Conservation (phyloP, 2,113 vertebrate species). For the Psittacula cyanocephala region DNA sequence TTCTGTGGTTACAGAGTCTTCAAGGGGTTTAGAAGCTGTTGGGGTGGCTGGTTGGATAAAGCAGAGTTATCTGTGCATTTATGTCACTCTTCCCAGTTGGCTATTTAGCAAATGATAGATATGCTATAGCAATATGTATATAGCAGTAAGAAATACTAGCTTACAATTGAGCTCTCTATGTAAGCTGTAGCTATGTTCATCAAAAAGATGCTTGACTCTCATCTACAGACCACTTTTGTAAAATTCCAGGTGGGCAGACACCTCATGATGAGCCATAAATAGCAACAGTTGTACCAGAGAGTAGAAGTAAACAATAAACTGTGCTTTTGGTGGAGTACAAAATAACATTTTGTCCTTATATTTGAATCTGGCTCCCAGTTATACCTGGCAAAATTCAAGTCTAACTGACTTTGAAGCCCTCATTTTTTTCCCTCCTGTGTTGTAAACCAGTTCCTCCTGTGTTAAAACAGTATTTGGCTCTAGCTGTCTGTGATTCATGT, state of each 20-base stretch:
- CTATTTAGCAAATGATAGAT: neutral
- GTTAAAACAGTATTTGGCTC: neutral
- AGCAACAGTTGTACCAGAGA: neutral
- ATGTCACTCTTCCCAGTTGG: neutral
- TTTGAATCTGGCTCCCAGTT: neutral
- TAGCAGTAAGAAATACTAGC: neutral
- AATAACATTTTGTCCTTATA: neutral
- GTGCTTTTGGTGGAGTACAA: neutral
- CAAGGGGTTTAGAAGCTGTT: neutral
- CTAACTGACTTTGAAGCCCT: neutral
- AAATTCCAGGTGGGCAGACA: neutral
- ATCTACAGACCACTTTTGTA: neutral
- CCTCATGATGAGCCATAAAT: neutral
- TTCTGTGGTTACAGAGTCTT: neutral
- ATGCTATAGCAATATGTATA: neutral
- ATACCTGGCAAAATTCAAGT: neutral
- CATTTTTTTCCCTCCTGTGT: neutral
- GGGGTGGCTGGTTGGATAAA: neutral
- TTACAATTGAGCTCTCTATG: neutral
- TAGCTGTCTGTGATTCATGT: neutral
- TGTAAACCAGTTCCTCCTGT: neutral
- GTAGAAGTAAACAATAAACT: neutral
- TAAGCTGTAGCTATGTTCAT: neutral
- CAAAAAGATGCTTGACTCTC: neutral
- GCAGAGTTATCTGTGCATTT: neutral